Percentiles rank a stretch among this genome's conserved stretches.
These are phyloP conservation scores for Pavo muticus DNA, from an alignment of 2,113 vertebrate genomes.

Conservation along the genomic window DNA sequence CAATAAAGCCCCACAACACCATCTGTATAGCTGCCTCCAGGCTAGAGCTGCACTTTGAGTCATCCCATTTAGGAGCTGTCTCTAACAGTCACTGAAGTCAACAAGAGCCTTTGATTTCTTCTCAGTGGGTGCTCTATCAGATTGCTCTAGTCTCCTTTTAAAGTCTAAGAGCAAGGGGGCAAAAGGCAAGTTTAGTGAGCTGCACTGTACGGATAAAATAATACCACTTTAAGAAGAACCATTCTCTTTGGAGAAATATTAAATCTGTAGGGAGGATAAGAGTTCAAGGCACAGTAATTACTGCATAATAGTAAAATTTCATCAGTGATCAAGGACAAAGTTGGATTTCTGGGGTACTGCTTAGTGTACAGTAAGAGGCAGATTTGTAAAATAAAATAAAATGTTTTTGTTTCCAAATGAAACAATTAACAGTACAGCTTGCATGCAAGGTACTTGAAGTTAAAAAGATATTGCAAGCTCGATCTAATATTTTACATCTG, in stretches of 20 bases:
- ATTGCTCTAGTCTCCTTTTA: conserved; percentile 17
- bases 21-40: conserved; percentile 50
- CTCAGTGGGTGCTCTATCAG: conserved; percentile 35
- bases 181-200: conserved; percentile 34
- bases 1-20: conserved; percentile 26
- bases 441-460: not conserved
- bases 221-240: conserved; percentile 17
- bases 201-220: not conserved
- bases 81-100: conserved; percentile 49
- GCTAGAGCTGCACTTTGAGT: conserved; percentile 18
- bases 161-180: conserved; percentile 30
- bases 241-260: conserved; percentile 11
- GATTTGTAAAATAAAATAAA: not conserved
- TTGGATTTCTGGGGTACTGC: not conserved
- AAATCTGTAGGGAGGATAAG: not conserved
- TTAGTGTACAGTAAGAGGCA: not conserved
- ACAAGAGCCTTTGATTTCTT: conserved; percentile 61
- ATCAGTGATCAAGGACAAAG: not conserved
- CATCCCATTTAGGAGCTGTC: conserved; percentile 31
- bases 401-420: not conserved
- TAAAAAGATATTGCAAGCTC: not conserved
- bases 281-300: conserved; percentile 33
- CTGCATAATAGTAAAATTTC: conserved; percentile 21
- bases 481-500: not conserved
- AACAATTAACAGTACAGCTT: not conserved